A percentile compares a stretch with the other conserved stretches of the same genome.
Conservation (phyloP, 2,113 vertebrate genomes). For the Eptesicus fuscus region DNA sequence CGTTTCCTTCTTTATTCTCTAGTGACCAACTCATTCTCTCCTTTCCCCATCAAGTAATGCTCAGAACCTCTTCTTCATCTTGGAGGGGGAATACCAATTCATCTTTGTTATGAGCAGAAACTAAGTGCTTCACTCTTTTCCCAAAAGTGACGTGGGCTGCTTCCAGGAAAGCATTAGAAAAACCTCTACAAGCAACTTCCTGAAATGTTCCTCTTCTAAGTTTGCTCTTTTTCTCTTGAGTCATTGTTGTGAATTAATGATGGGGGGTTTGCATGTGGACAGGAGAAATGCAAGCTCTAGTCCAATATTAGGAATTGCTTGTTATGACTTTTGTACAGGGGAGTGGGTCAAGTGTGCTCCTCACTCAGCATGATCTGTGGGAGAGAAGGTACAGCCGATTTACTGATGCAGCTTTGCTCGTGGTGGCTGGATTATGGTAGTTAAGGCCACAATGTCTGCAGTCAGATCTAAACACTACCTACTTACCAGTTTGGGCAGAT, state of each 20-base stretch:
- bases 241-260: background rate
- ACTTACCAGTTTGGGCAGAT: background rate
- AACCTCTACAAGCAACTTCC: slow-evolving; percentile 5
- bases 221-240: slow-evolving; percentile 10
- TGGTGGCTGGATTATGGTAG: background rate
- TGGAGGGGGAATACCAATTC: background rate
- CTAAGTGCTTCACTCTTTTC: background rate
- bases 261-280: background rate
- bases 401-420: fast-evolving
- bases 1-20: background rate
- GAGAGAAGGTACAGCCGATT: background rate
- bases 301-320: background rate
- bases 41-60: background rate
- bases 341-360: background rate
- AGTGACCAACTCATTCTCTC: background rate
- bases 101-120: background rate
- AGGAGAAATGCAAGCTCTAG: background rate
- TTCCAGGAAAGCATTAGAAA: slow-evolving; percentile 46
- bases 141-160: background rate
- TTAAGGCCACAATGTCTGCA: background rate
- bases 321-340: background rate
- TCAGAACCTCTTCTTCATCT: background rate
- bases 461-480: fast-evolving
- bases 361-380: background rate
- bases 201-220: background rate